Evolutionary conservation across 2,888 invertebrate genomes (phyloP).

Genomic region (Cephus pulcher): DNA sequence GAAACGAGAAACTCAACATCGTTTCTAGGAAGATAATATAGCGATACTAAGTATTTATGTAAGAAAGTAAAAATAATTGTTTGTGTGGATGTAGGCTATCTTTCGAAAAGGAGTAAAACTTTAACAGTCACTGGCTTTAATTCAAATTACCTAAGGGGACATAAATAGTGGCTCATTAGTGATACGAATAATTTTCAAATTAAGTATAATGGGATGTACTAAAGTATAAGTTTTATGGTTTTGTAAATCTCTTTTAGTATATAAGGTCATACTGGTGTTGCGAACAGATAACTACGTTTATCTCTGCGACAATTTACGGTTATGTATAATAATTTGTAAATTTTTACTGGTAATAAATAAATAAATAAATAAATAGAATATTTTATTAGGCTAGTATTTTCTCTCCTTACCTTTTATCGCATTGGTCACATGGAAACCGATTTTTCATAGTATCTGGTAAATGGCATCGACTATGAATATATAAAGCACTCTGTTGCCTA

Average conservation of each 20-base stretch:
- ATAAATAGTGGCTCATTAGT: too few relatives aligned
- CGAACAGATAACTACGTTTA: too few relatives aligned
- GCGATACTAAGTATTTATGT: not conserved
- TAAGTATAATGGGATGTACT: too few relatives aligned
- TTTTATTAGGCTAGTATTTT: not conserved
- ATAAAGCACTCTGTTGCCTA: slow-evolving; percentile 70
- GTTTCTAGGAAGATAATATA: not conserved
- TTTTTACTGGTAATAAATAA: too few relatives aligned
- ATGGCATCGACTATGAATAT: slow-evolving; percentile 70
- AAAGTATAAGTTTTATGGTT: not conserved
- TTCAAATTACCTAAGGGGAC: not conserved
- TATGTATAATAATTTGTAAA: too few relatives aligned
- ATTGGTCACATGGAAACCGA: slow-evolving; percentile 71
- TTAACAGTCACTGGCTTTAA: not conserved
- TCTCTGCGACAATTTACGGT: too few relatives aligned
- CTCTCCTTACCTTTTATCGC: slow-evolving; percentile 67
- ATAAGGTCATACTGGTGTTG: too few relatives aligned
- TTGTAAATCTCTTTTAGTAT: too few relatives aligned
- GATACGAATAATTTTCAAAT: too few relatives aligned
- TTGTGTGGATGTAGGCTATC: not conserved
- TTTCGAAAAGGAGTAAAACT: not conserved
- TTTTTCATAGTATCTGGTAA: slow-evolving; percentile 71
- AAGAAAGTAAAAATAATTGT: not conserved
- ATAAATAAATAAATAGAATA: too few relatives aligned
- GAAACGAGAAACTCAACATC: not conserved